phyloP scores from a whole-genome alignment of 2,797 vertebrate genomes.

The Enteromius unitaeniatus region DNA sequence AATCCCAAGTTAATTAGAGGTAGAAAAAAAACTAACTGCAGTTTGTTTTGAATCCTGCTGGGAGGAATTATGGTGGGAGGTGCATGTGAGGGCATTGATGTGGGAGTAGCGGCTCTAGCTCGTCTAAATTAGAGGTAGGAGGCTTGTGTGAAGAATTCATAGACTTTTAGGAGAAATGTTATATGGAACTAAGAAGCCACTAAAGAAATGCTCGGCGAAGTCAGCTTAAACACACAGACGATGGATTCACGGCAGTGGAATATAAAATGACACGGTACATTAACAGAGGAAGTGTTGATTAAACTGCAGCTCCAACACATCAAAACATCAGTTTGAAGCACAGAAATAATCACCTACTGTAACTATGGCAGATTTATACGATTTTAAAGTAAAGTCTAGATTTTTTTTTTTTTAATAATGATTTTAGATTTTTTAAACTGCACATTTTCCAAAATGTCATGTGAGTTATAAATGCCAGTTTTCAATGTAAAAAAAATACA shows the following conservation, averaged over 20 bases:
- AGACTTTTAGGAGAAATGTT: constrained; percentile 29
- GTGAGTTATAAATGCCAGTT: not conserved
- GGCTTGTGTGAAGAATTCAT: constrained; percentile 32
- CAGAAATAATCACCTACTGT: not conserved
- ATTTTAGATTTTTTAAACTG: not conserved
- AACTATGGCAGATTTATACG: not conserved
- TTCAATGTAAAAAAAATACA: not conserved
- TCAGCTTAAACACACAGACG: constrained; percentile 29
- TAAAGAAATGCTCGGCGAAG: not conserved
- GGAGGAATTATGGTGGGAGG: constrained; percentile 35
- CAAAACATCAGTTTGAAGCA: not conserved
- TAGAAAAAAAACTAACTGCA: not conserved
- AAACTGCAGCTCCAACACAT: not conserved
- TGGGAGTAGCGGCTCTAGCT: constrained; percentile 46
- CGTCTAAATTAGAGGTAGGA: constrained; percentile 54
- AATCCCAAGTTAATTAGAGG: constrained; percentile 36
- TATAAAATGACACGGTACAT: not conserved
- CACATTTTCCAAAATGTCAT: not conserved
- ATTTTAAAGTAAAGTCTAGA: not conserved
- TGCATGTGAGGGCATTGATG: constrained; percentile 33
- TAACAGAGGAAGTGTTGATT: not conserved
- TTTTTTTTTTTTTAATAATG: too few species aligned
- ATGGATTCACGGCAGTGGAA: constrained; percentile 18
- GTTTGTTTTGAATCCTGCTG: constrained; percentile 34
- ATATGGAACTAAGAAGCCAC: constrained; percentile 28